A percentile compares a stretch with the other conserved stretches of the same genome.
Conservation (phyloP, 2,113 vertebrate species). For the Pterocles gutturalis region DNA sequence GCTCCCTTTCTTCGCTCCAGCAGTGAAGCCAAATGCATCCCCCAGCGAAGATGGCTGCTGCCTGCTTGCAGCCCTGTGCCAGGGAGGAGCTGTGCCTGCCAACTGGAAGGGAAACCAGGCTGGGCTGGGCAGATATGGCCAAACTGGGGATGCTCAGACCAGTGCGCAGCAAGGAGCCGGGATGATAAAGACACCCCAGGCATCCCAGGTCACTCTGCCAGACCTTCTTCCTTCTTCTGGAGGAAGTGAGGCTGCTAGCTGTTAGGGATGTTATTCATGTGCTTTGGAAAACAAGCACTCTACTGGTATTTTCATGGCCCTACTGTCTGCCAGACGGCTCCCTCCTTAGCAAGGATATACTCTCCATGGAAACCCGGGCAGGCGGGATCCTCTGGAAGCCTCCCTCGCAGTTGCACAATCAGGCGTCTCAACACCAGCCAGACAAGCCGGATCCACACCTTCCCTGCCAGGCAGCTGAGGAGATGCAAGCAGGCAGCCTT, state of each 20-base stretch:
- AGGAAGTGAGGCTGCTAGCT: slow-evolving; percentile 52
- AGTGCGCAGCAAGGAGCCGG: not conserved
- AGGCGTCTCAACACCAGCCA: slow-evolving; percentile 30
- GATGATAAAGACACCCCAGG: slow-evolving; percentile 8
- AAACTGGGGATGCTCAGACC: not conserved
- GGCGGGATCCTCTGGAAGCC: slow-evolving; percentile 58
- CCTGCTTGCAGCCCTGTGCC: not conserved
- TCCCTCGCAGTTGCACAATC: slow-evolving; percentile 21
- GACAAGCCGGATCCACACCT: slow-evolving; percentile 34
- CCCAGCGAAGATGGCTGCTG: not conserved
- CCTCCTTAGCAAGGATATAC: slow-evolving; percentile 35
- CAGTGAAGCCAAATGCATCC: not conserved
- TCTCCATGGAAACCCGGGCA: slow-evolving; percentile 71
- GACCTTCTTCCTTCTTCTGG: not conserved
- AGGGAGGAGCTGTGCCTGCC: not conserved
- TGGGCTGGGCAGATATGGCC: not conserved
- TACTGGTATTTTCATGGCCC: slow-evolving; percentile 15
- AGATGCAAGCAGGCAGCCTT: not conserved
- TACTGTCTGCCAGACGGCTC: slow-evolving; percentile 51
- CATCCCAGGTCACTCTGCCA: slow-evolving; percentile 36
- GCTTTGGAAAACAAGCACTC: slow-evolving; percentile 28
- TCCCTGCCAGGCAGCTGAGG: not conserved
- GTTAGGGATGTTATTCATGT: slow-evolving; percentile 30
- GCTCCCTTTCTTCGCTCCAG: not conserved
- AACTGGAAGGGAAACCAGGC: not conserved